Evolutionary conservation across 2,113 vertebrate genomes (phyloP).

Genomic region (Catharus bicknelli): DNA sequence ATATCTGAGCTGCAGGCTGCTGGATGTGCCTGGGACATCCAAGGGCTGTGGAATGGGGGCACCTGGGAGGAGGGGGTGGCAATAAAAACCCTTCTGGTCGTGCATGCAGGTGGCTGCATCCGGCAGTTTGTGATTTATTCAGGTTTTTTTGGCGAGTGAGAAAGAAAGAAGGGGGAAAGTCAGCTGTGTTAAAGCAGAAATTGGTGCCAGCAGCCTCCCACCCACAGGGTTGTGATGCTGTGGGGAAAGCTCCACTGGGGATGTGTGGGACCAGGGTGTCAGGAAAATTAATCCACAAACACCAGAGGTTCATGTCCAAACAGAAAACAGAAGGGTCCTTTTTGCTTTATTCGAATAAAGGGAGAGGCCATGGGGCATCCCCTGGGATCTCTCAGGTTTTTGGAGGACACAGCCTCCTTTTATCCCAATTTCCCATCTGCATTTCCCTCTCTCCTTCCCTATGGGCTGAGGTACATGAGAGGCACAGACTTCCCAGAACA

Average conservation of each 20-base stretch:
- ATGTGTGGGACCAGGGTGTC: not conserved
- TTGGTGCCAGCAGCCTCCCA: not conserved
- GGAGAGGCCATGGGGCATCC: no score
- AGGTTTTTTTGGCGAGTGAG: not conserved
- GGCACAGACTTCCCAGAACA: no score
- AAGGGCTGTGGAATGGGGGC: not conserved
- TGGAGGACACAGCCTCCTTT: no score
- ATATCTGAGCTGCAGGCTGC: not conserved
- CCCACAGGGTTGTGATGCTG: accelerated
- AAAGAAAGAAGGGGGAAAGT: not conserved
- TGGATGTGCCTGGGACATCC: not conserved
- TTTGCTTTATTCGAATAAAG: no score
- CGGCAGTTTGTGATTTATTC: not conserved
- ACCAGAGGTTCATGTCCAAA: no score
- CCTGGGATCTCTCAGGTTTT: no score
- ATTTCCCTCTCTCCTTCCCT: no score
- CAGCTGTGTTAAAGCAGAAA: not conserved
- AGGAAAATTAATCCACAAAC: no score
- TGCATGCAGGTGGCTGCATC: not conserved
- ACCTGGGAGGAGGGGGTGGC: not conserved
- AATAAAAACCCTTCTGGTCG: not conserved
- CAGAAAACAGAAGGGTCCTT: no score
- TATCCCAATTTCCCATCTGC: no score
- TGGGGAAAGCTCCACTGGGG: accelerated
- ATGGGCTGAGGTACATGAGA: no score